Evolutionary conservation across 2,888 invertebrate species (phyloP).

Genomic region (Candidula unifasciata): DNA sequence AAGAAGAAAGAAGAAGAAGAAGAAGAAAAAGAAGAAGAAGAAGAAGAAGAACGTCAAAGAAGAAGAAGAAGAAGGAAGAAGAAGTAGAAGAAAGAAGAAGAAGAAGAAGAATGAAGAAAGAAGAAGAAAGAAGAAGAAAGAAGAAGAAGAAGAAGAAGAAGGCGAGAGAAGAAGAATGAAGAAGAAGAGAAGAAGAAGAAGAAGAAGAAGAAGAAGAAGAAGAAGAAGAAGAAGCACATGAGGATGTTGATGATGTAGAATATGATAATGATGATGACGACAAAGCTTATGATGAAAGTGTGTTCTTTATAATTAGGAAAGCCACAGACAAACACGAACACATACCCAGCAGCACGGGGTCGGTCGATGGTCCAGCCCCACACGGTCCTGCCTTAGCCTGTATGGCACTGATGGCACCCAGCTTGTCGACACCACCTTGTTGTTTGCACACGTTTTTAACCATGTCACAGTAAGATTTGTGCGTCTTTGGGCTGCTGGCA

Average conservation of each 20-base stretch:
- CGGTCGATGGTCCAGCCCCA: background rate
- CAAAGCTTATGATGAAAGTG: background rate
- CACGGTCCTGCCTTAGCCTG: constrained; percentile 42
- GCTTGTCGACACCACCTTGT: constrained; percentile 3
- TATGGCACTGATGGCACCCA: background rate
- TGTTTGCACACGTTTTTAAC: constrained; percentile 37
- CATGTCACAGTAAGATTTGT: constrained; percentile 49
- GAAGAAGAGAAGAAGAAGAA: background rate
- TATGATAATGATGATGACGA: background rate
- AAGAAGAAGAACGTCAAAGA: too few species aligned
- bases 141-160: too few species aligned
- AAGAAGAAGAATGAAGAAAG: too few species aligned
- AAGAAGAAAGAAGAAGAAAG: too few species aligned
- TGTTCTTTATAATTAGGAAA: background rate
- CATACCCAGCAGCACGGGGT: background rate
- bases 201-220: background rate
- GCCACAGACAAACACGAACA: background rate
- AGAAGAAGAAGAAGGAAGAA: too few species aligned
- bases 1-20: too few species aligned
- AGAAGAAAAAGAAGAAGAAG: too few species aligned
- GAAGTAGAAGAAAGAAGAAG: too few species aligned
- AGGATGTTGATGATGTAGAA: too few species aligned
- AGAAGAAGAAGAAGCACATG: background rate
- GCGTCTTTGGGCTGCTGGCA: constrained; percentile 14
- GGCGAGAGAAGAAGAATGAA: background rate